A percentile compares a stretch with the other conserved stretches of the same genome.
Conservation (phyloP, 2,113 vertebrate genomes). For the Salvelinus alpinus region DNA sequence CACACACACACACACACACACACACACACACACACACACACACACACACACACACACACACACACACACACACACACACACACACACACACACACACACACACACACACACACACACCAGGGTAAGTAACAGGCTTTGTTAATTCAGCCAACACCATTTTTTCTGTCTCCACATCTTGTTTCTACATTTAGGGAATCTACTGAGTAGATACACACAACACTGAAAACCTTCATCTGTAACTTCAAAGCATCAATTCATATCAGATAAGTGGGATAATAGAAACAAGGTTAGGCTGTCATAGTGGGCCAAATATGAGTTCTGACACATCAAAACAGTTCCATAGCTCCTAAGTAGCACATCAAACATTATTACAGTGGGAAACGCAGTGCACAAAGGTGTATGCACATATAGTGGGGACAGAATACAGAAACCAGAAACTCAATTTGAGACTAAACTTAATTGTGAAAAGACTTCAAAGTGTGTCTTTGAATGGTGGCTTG, state of each 20-base stretch:
- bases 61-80: neutral
- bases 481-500: neutral
- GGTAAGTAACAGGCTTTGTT: too few species aligned
- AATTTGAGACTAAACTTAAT: slow-evolving; percentile 28
- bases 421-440: neutral
- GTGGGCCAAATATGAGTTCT: slow-evolving; percentile 62
- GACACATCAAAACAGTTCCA: slow-evolving; percentile 63
- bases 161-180: neutral
- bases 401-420: slow-evolving; percentile 39
- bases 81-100: neutral
- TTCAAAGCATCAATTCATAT: slow-evolving; percentile 70
- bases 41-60: slow-evolving; percentile 20
- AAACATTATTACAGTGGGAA: slow-evolving; percentile 51
- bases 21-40: neutral
- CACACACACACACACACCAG: slow-evolving; percentile 16
- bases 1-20: slow-evolving; percentile 20
- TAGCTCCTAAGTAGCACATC: slow-evolving; percentile 40
- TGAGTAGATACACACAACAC: slow-evolving; percentile 3
- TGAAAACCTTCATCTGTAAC: slow-evolving; percentile 44
- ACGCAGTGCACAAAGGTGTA: slow-evolving; percentile 17
- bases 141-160: too few species aligned
- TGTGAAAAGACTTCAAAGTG: slow-evolving; percentile 32
- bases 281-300: slow-evolving; percentile 58
- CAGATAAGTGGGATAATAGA: slow-evolving; percentile 49
- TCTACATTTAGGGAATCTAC: too few species aligned